phyloP scores from a whole-genome alignment of 2,888 invertebrate species.

The Zygaena filipendulae region DNA sequence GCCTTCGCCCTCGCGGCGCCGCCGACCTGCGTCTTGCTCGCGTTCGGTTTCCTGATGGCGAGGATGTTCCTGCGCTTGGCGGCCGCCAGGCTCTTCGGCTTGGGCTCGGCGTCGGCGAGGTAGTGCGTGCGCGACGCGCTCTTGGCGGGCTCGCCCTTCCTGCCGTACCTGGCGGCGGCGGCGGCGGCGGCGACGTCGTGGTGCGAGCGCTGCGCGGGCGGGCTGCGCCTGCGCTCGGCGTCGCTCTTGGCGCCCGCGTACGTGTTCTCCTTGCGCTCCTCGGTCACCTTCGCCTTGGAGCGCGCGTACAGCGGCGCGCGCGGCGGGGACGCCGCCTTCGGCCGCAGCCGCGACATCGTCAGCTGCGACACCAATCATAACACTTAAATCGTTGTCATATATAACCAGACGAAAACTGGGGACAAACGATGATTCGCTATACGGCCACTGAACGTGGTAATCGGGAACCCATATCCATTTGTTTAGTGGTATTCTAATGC shows the following conservation, averaged over 20 bases:
- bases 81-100: slow-evolving; percentile 40
- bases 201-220: slow-evolving; percentile 33
- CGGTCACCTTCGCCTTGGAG: slow-evolving; percentile 44
- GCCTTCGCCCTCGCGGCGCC: slow-evolving; percentile 34
- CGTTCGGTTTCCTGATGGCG: slow-evolving; percentile 48
- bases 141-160: slow-evolving; percentile 42
- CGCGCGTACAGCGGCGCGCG: slow-evolving; percentile 46
- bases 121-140: slow-evolving; percentile 36
- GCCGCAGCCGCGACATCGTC: slow-evolving; percentile 50
- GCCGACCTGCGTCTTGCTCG: slow-evolving; percentile 41
- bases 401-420: too few species aligned
- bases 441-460: too few species aligned
- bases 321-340: slow-evolving; percentile 43
- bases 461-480: too few species aligned
- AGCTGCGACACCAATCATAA: slow-evolving; percentile 32
- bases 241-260: slow-evolving; percentile 46
- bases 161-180: slow-evolving; percentile 36
- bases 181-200: slow-evolving; percentile 38
- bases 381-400: too few species aligned
- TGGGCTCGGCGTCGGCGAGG: slow-evolving; percentile 44
- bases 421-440: too few species aligned
- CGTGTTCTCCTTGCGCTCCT: slow-evolving; percentile 58
- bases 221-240: slow-evolving; percentile 28
- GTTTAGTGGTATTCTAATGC: too few species aligned
- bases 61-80: slow-evolving; percentile 49